Base-by-base conservation (phyloP, 2,888 invertebrate species). In the Cantharis flavilabris region DNA sequence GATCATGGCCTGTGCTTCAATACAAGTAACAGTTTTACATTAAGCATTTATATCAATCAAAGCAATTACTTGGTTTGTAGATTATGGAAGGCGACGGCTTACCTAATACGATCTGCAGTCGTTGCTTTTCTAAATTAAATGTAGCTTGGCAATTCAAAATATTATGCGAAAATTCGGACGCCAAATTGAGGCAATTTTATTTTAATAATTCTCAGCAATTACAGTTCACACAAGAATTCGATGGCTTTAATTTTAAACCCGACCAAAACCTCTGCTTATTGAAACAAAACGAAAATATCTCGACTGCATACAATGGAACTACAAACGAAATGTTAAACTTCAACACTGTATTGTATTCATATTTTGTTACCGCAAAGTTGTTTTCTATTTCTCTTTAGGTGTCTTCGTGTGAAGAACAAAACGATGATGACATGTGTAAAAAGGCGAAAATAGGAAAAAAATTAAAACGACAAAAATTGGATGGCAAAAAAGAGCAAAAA, bases 1-100 rank as follows among this genome's bases (percentile, higher is more conserved):
- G 84, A 84, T 85, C 10, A 85, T 85, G 85, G 83, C 84, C 62
- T 85, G 85, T 81, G 83, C 85, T 64, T 81, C 84, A 69, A 83
- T 85, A n/a, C 84, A 85, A 82, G 85, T 85, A 83, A 77, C 30
- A 65, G 3, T 18, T 65, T 18, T 70, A 13, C 11, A 69, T 26
- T 18, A 10, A 69, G n/a, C 62, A 23, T 20, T 14, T 14, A 26
- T 10, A 70, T 18, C 14, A 49, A 33, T 10, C 16, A 13, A 69
- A 67, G 14, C 49, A n/a, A 49, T 23, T 75, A 18, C 33, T 7
- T 13, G 23, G 10, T 26, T 80, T 82, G 33, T 72, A 86, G 86
- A 78, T 85, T 69, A 64, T 82, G 16, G 82, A 85, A 78, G 84
- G 82, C 11, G 86, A 86, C 78, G 86, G 86, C 28, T 74, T 86